A percentile compares a stretch with the other conserved stretches of the same genome.
Evolutionary conservation across 2,888 invertebrate species (phyloP).

Genomic region (Philonicus albiceps): DNA sequence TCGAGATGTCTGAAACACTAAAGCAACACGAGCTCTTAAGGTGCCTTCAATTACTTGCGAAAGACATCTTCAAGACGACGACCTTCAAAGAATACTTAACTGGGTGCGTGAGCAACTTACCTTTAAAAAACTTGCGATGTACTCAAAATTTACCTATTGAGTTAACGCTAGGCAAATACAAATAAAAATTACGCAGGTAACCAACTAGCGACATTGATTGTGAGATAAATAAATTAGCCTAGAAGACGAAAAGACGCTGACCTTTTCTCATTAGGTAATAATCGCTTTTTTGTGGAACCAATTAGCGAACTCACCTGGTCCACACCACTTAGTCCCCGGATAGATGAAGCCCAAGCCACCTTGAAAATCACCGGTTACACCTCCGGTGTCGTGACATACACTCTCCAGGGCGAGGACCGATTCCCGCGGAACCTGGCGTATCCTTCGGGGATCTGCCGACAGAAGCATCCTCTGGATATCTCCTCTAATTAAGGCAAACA

Average conservation of each 20-base stretch:
- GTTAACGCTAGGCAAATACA: neutral
- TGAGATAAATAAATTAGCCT: neutral
- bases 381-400: conserved; percentile 64
- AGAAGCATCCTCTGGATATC: conserved; percentile 70
- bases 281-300: neutral
- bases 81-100: neutral
- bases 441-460: conserved; percentile 66
- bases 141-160: neutral
- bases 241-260: neutral
- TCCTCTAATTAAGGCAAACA: conserved; percentile 60
- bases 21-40: neutral
- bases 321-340: conserved; percentile 82
- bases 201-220: neutral
- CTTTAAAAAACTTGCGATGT: neutral
- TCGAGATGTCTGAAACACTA: neutral
- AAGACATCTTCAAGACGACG: neutral
- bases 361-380: conserved; percentile 56
- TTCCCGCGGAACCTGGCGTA: conserved; percentile 70
- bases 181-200: neutral
- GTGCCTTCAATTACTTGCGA: neutral
- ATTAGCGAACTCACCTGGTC: conserved; percentile 65
- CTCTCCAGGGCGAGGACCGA: conserved; percentile 68
- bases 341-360: conserved; percentile 67
- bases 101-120: neutral
- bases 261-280: neutral